phyloP scores from a whole-genome alignment of 2,113 vertebrate genomes.

The Balaeniceps rex region DNA sequence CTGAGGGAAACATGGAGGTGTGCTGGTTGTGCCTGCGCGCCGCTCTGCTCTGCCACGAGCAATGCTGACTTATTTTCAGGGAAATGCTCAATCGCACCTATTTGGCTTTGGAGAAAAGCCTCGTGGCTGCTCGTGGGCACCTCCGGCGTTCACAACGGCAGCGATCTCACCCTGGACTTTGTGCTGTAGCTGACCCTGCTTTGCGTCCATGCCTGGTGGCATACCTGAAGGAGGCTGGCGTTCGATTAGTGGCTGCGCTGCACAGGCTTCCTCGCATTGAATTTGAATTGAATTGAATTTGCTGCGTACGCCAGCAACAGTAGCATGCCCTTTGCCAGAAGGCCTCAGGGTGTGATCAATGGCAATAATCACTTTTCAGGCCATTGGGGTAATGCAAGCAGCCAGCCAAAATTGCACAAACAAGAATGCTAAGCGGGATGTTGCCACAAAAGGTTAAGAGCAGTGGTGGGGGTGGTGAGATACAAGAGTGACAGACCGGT shows the following conservation, averaged over 20 bases:
- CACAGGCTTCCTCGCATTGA: background rate
- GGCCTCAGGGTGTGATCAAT: background rate
- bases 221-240: background rate
- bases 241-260: background rate
- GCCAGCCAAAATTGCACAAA: background rate
- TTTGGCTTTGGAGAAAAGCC: background rate
- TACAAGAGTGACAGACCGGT: background rate
- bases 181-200: fast-evolving
- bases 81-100: fast-evolving
- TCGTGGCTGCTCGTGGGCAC: background rate
- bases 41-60: background rate
- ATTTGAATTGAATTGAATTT: background rate
- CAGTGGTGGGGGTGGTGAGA: background rate
- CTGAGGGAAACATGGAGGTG: background rate
- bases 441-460: background rate
- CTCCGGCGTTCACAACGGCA: fast-evolving
- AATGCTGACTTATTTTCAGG: background rate
- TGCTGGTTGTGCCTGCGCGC: background rate
- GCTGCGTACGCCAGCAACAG: background rate
- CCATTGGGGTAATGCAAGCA: background rate
- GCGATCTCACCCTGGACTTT: background rate
- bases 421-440: background rate
- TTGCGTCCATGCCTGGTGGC: too few species aligned
- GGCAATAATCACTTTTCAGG: background rate
- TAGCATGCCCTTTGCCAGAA: background rate